Base-by-base conservation (phyloP, 2,888 invertebrate genomes). In the Troides oblongomaculatus region DNA sequence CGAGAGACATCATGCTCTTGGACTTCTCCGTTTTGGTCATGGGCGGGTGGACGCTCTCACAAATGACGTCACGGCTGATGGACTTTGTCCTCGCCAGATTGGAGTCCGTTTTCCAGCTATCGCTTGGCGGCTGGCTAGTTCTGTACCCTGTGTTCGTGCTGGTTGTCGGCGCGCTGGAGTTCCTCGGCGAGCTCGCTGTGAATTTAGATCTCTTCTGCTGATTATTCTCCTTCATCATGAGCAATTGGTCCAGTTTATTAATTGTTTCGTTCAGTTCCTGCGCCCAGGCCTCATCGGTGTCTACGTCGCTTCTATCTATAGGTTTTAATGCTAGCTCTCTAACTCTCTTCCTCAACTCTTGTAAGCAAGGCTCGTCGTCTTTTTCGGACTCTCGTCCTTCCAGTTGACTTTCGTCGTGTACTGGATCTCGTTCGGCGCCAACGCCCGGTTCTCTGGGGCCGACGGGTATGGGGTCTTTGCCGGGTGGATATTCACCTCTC, bases 251-350 rank as follows among this genome's bases (percentile, higher is more conserved):
- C 7, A 96, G 85, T 78, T 96, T 96, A 78, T 96, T 95, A n/a
- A 96, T 95, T 0, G 96, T 96, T 64, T 95, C 95, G 81, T 96
- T 96, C 10, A 96, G 83, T 80, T 97, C 97, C 50, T 94, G 90
- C 72, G 96, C 96, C 96, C 96, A 97, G 1, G 94, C 93, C 68
- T 94, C 94, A 71, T 95, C 95, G 4, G 94, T 95, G 72, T 94
- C 94, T 0, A 95, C 94, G 75, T 95, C 96, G 66, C 94, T 94
- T 25, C 95, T 95, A 79, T 96, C 96, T 21, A 96, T 95, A 0
- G 96, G 96, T 73, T 96, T 94, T 4, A 95, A 93, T 0, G 96
- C 95, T 39, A 97, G 87, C 78, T 96, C 95, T 81, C 96, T 94
- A 0, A 96, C 95, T 72, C 95, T 94, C 84, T 94, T 92, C 72